Evolutionary conservation across 2,113 vertebrate species (phyloP), one percentile per base, ranked within the genome.

Genomic region (Megatriorchis doriae): DNA sequence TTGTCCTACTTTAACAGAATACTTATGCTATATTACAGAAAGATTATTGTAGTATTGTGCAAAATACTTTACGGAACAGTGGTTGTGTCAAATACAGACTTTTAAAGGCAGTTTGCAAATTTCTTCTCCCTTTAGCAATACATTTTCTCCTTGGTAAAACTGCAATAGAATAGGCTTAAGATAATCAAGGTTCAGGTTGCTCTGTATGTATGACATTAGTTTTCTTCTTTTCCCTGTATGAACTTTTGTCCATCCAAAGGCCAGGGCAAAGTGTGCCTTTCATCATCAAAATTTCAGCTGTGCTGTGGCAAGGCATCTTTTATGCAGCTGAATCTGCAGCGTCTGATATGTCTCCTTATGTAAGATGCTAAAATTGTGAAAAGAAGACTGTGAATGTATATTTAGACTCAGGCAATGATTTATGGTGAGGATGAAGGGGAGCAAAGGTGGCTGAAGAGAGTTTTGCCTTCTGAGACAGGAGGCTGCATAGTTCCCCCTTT

Each of bases 361-460:
- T 95, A 96, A 97, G 77, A 91, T 58, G 48, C 91, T 95, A 96
- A 96, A 94, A 91, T 38, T 86, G 47, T 84, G 77, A 63, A 68
- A 79, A 70, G 81, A 62, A 11, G 82, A 34, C 65, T 93, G 62
- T 77, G 67, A 93, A 83, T 77, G 29, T 92, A 81, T 94, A 87
- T 94, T 95, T 91, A 87, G 83, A 34, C 59, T 93, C 67, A 79
- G 68, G 11, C 59, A 94, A 52, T 75, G 80, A 91, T 91, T 86
- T 93, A 25, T 86, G 52, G 23, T 63, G 38, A 86, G 20, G 55
- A 66, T 86, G 23, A 94, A 95, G 89, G 36, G 38, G 34, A 86
- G 34, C 5, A 95, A 95, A 91, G 47, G 63, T 91, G 26, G 7
- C 3, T 88, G 40, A 94, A 81, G 13, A 53, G 27, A 66, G 3